These are phyloP conservation scores for Drosophila kuntzei DNA, from an alignment of 2,888 invertebrate genomes.

Conservation along the genomic window DNA sequence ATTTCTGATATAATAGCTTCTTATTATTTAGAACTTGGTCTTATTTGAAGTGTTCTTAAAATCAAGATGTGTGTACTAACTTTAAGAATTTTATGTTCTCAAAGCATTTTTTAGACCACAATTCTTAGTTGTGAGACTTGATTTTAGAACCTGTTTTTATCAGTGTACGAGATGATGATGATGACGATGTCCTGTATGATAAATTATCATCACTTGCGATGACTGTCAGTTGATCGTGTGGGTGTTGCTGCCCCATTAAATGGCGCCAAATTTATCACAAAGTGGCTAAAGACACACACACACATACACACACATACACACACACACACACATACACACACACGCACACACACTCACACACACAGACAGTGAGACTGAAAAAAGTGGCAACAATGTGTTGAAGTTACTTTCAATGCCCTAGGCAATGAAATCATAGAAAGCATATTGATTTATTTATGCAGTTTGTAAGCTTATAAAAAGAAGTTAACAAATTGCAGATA, in stretches of 20 bases:
- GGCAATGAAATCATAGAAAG: not conserved
- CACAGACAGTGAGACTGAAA: not conserved
- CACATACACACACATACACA: too few relatives aligned
- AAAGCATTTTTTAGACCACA: too few relatives aligned
- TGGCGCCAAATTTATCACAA: constrained; percentile 71
- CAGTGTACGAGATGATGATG: constrained; percentile 1
- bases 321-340: not conserved
- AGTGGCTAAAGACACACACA: constrained; percentile 40
- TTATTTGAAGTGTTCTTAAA: too few relatives aligned
- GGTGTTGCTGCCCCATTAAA: constrained; percentile 71
- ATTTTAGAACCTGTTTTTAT: too few relatives aligned
- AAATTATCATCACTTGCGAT: constrained; percentile 56
- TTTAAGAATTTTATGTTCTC: too few relatives aligned
- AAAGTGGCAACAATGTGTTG: constrained; percentile 47
- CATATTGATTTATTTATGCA: constrained; percentile 11
- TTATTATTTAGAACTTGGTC: too few relatives aligned
- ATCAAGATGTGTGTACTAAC: too few relatives aligned
- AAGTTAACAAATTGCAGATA: not conserved
- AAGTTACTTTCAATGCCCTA: constrained; percentile 47
- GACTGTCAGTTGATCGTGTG: constrained; percentile 62
- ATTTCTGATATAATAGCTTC: too few relatives aligned
- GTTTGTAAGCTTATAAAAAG: not conserved
- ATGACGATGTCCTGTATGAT: constrained; percentile 39
- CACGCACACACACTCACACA: constrained; percentile 12
- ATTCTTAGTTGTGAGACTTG: too few relatives aligned